phyloP scores from a whole-genome alignment of 2,113 vertebrate genomes.

The Alouatta palliata region DNA sequence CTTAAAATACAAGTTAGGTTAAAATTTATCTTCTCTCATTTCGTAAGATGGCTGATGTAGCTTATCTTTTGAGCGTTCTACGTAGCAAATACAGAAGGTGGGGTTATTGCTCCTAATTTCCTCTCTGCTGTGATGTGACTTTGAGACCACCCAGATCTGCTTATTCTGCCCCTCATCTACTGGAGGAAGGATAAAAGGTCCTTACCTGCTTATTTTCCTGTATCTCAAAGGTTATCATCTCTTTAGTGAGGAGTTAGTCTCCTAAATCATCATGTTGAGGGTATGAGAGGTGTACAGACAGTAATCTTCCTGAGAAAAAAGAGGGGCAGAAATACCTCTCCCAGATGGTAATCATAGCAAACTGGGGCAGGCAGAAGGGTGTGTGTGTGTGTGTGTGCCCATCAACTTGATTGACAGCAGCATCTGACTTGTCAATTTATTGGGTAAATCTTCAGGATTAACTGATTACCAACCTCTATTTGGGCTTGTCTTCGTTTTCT shows the following conservation, averaged over 20 bases:
- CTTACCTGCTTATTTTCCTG: neutral
- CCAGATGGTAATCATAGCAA: neutral
- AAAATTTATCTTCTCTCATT: neutral
- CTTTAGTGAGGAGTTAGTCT: neutral
- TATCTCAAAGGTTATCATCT: neutral
- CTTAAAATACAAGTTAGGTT: neutral
- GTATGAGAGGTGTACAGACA: neutral
- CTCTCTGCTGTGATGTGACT: neutral
- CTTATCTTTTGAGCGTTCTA: neutral
- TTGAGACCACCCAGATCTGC: neutral
- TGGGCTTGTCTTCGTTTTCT: neutral
- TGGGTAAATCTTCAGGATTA: neutral
- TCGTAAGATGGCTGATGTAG: neutral
- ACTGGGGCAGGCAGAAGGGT: neutral
- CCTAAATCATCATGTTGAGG: neutral
- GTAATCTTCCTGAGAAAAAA: neutral
- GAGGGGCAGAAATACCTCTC: neutral
- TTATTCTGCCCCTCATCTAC: neutral
- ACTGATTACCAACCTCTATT: neutral
- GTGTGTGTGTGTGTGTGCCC: neutral
- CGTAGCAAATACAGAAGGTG: neutral
- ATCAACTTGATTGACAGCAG: neutral
- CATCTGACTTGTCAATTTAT: neutral
- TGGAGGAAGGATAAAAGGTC: neutral
- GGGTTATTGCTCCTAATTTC: neutral